Percentiles rank a stretch among this genome's conserved stretches.
These are phyloP conservation scores for Ectemnius cavifrons DNA, from an alignment of 2,888 invertebrate species.

Conservation along the genomic window DNA sequence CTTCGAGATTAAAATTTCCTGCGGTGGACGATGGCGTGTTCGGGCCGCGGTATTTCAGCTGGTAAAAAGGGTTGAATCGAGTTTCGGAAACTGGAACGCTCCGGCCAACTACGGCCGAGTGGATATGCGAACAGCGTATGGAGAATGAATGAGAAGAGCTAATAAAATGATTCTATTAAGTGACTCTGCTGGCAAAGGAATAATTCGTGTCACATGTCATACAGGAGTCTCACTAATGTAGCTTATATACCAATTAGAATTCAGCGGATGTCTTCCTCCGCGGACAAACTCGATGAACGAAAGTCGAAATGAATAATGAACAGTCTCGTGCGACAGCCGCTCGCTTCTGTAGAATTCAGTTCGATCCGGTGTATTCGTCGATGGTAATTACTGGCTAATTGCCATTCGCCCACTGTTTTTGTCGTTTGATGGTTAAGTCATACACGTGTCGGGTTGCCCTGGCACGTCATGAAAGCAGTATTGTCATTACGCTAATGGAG, in stretches of 20 bases:
- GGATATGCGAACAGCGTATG: not conserved
- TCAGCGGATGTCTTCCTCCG: too few species aligned
- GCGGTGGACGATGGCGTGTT: not conserved
- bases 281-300: too few species aligned
- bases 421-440: conserved; percentile 37
- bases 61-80: conserved; percentile 20
- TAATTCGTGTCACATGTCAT: not conserved
- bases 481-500: conserved; percentile 58
- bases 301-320: too few species aligned
- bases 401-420: conserved; percentile 51
- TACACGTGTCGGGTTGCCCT: conserved; percentile 6
- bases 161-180: not conserved
- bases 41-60: conserved; percentile 24
- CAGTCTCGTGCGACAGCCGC: not conserved
- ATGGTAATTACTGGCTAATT: conserved; percentile 63
- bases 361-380: conserved; percentile 53
- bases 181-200: not conserved
- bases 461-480: conserved; percentile 45
- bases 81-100: conserved; percentile 42
- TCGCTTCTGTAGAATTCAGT: conserved; percentile 65
- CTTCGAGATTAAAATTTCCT: conserved; percentile 12
- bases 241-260: too few species aligned
- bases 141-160: not conserved
- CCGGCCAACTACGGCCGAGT: conserved; percentile 36
- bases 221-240: too few species aligned